phyloP scores from a whole-genome alignment of 2,113 vertebrate species.

The Meles meles region DNA sequence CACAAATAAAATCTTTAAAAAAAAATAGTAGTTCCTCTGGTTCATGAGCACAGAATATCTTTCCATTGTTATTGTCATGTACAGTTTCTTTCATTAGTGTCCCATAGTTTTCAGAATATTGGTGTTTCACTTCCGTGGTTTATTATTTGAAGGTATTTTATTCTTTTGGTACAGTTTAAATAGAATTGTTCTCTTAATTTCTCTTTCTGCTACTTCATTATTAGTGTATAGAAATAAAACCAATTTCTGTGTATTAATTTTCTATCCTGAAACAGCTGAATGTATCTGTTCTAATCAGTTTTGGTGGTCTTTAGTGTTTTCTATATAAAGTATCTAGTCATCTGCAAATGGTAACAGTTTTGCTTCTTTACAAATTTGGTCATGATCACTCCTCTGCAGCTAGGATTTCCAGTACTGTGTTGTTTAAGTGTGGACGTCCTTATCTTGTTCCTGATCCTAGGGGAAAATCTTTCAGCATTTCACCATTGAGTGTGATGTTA shows the following conservation, averaged over 20 bases:
- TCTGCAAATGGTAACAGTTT: neutral
- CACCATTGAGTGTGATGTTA: neutral
- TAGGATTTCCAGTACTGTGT: neutral
- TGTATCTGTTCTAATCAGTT: neutral
- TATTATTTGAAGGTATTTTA: neutral
- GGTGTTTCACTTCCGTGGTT: neutral
- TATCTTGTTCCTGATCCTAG: neutral
- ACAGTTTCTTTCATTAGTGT: neutral
- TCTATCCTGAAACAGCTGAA: neutral
- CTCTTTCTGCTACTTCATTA: neutral
- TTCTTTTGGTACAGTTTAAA: neutral
- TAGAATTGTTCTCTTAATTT: neutral
- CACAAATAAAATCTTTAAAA: no score
- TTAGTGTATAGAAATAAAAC: neutral
- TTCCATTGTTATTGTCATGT: neutral
- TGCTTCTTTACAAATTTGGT: neutral
- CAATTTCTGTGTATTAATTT: neutral
- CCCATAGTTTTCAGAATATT: neutral
- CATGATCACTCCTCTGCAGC: neutral
- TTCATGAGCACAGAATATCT: neutral
- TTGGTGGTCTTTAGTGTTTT: neutral
- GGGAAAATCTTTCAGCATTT: neutral
- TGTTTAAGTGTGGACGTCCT: neutral
- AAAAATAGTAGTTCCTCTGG: neutral
- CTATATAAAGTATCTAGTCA: neutral